Evolutionary conservation across 1,140 invertebrate species (phyloP).

Genomic region (Nasonia vitripennis): DNA sequence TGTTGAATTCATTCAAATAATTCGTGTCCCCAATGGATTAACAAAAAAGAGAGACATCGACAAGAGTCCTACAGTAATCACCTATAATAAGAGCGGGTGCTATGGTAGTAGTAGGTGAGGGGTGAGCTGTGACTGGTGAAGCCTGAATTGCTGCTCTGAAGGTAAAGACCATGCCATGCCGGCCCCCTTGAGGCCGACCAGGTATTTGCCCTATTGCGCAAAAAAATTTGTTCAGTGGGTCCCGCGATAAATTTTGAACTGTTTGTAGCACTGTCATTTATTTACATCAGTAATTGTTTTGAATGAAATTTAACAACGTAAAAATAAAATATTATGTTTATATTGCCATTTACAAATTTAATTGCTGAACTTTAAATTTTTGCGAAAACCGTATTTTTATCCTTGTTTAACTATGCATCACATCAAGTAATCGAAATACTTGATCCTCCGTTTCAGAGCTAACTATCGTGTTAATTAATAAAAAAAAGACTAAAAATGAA

Average conservation of each 20-base stretch:
- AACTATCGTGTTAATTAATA: neutral
- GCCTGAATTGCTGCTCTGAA: constrained; percentile 75
- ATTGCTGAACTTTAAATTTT: too few relatives aligned
- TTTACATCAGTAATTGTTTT: too few relatives aligned
- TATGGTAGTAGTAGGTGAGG: constrained; percentile 78
- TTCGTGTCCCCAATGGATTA: constrained; percentile 27
- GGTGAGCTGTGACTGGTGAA: constrained; percentile 75
- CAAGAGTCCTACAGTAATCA: constrained; percentile 71
- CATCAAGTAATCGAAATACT: neutral
- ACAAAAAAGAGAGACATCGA: constrained; percentile 57
- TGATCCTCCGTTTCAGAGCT: neutral
- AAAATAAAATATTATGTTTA: too few relatives aligned
- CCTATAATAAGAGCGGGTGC: constrained; percentile 75
- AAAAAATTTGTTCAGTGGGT: constrained; percentile 64
- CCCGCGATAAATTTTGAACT: neutral
- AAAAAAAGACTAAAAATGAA: neutral
- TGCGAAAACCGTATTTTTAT: too few relatives aligned
- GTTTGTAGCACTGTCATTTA: neutral
- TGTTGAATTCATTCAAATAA: neutral
- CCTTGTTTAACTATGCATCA: too few relatives aligned
- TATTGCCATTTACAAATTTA: too few relatives aligned
- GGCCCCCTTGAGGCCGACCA: constrained; percentile 80
- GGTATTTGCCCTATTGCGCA: constrained; percentile 79
- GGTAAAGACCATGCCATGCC: constrained; percentile 82
- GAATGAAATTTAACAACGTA: too few relatives aligned